Percentiles rank a stretch among this genome's conserved stretches.
These are phyloP conservation scores for Melanostoma mellinum DNA, from an alignment of 2,888 invertebrate genomes.

Conservation along the genomic window DNA sequence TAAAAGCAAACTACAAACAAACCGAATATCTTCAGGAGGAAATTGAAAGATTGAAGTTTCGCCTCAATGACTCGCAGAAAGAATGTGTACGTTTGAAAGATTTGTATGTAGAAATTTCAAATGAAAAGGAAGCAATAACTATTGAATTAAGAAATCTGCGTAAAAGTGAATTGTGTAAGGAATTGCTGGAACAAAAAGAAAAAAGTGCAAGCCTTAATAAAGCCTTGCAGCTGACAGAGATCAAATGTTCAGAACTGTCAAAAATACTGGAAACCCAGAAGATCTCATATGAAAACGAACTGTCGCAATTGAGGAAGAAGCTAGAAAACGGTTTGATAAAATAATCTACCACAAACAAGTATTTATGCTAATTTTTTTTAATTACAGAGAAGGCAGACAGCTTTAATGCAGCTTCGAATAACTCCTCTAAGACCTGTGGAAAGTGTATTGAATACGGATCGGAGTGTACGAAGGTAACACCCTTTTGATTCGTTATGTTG, in stretches of 20 bases:
- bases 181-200: slow-evolving; percentile 83
- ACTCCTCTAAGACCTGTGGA: slow-evolving; percentile 74
- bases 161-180: slow-evolving; percentile 82
- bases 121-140: slow-evolving; percentile 84
- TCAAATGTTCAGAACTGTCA: slow-evolving; percentile 78
- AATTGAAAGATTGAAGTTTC: slow-evolving; percentile 83
- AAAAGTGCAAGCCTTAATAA: slow-evolving; percentile 84
- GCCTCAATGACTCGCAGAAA: slow-evolving; percentile 83
- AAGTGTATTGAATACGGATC: slow-evolving; percentile 79
- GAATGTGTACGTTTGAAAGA: slow-evolving; percentile 84
- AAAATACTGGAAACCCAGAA: slow-evolving; percentile 84
- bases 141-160: slow-evolving; percentile 84
- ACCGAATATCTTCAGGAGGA: slow-evolving; percentile 79
- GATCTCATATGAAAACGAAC: slow-evolving; percentile 78
- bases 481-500: neutral
- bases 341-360: neutral
- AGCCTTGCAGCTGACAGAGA: slow-evolving; percentile 78
- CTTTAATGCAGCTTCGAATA: slow-evolving; percentile 68
- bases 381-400: slow-evolving; percentile 73
- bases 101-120: slow-evolving; percentile 84
- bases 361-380: neutral
- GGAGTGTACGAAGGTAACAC: slow-evolving; percentile 78
- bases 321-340: slow-evolving; percentile 75
- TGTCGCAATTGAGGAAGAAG: slow-evolving; percentile 76
- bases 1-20: slow-evolving; percentile 76